Conservation (phyloP, 2,888 invertebrate species). For the Cybosia mesomella region DNA sequence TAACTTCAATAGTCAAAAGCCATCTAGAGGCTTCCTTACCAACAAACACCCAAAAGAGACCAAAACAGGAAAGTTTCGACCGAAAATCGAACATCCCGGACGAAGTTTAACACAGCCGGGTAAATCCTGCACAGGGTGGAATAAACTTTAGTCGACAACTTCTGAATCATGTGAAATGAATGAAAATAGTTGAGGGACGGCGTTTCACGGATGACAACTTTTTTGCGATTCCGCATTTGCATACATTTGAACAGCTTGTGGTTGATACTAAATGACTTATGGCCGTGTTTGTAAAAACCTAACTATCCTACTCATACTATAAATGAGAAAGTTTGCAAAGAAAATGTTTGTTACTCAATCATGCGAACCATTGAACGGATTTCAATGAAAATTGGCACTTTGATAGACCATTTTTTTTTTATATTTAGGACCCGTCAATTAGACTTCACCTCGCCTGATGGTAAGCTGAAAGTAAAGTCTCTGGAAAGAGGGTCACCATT, state of each 20-base stretch:
- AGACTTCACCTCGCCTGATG: too few relatives aligned
- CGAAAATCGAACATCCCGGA: conserved; percentile 41
- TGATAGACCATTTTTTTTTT: too few relatives aligned
- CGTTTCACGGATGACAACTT: conserved; percentile 27
- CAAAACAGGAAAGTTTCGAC: conserved; percentile 28
- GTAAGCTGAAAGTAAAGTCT: too few relatives aligned
- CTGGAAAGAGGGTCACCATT: too few relatives aligned
- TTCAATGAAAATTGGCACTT: too few relatives aligned
- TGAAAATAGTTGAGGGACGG: conserved; percentile 48
- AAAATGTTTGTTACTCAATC: too few relatives aligned
- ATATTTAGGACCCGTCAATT: too few relatives aligned
- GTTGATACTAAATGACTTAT: neutral
- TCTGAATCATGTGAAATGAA: conserved; percentile 55
- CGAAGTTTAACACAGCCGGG: conserved; percentile 45
- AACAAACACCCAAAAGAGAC: conserved; percentile 40
- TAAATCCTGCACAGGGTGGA: conserved; percentile 34
- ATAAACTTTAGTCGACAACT: conserved; percentile 38
- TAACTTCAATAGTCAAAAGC: conserved; percentile 17
- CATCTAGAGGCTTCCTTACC: conserved; percentile 17
- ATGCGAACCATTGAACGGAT: too few relatives aligned
- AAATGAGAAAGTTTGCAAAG: too few relatives aligned
- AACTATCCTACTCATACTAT: too few relatives aligned
- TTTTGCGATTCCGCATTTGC: conserved; percentile 1
- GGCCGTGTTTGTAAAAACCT: neutral
- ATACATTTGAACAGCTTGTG: neutral